Evolutionary conservation across 2,113 vertebrate genomes (phyloP), one percentile per base, ranked within the genome.

Genomic region (Austrofundulus limnaeus): DNA sequence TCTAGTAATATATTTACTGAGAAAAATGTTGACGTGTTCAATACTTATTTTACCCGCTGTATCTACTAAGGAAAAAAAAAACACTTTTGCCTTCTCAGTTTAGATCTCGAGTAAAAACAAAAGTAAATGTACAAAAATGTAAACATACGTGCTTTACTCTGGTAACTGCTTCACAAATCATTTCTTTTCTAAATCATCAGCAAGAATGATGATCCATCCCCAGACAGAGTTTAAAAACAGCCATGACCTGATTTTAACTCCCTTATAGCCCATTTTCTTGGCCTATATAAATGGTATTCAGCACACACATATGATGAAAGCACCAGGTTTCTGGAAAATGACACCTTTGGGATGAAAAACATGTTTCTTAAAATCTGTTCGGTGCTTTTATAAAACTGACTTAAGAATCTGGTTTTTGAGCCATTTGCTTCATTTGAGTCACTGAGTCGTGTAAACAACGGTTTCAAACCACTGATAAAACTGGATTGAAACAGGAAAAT

Each of bases 241-340:
- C 65, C 45, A 65, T 83, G 80, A 82, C 88, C 88, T 82, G 57
- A 82, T 88, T 89, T 58, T 62, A 69, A 56, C 62, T 80, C 63
- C 64, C 68, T 68, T 37, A 46, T 63, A 80, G 77, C 72, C 79
- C 69, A 77, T 67, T 80, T 78, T 52, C 50, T 48, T 79, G 88
- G 62, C 86, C 86, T 74, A 87, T 66, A 81, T 88, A 78, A 77
- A 64, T 47, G 51, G 48, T 51, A 41, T 76, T 77, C 61, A 70
- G 70, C 25, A 56, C 75, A 61, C 17, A 7, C 61, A 38, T 45
- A 28, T 39, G 53, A 79, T 57, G 51, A 60, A 61, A 46, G 31
- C 41, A 62, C 42, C 25, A 62, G 23, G 56, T 54, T 65, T 76
- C 60, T 61, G 54, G 61, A 72, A 76, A 70, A 72, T 25, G 51